These are phyloP conservation scores for Polypterus senegalus DNA, from an alignment of 2,113 vertebrate species.

Conservation along the genomic window DNA sequence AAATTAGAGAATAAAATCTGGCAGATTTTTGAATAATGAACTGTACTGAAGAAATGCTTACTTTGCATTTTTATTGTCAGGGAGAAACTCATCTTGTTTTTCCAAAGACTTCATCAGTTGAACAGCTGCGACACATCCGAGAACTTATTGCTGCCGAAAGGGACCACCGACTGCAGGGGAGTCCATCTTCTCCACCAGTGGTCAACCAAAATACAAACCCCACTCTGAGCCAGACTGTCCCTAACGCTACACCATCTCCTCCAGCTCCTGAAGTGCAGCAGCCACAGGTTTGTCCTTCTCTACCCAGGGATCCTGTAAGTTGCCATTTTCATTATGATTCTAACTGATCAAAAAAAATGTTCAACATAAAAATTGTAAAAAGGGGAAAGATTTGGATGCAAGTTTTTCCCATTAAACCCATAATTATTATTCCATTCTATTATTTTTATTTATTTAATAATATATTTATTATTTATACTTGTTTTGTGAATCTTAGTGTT, in stretches of 20 bases:
- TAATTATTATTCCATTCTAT: too few species aligned
- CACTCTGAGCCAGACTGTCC: constrained; percentile 18
- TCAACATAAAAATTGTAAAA: too few species aligned
- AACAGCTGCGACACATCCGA: constrained; percentile 69
- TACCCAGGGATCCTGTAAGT: not conserved
- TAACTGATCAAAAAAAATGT: too few species aligned
- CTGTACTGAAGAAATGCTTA: not conserved
- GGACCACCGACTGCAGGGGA: constrained; percentile 51
- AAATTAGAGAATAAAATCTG: not conserved
- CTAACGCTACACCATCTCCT: constrained; percentile 12
- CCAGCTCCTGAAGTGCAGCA: constrained; percentile 7
- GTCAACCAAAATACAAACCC: constrained; percentile 23
- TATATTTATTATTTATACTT: too few species aligned
- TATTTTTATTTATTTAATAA: too few species aligned
- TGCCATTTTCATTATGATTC: not conserved
- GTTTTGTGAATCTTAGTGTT: too few species aligned
- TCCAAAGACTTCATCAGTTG: constrained; percentile 76
- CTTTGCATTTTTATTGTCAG: constrained; percentile 40
- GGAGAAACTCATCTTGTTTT: constrained; percentile 88
- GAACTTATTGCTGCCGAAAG: constrained; percentile 75
- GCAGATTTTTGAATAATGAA: not conserved
- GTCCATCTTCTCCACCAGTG: constrained; percentile 16
- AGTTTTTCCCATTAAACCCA: too few species aligned
- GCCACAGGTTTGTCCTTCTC: not conserved
- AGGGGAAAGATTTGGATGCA: too few species aligned